These are phyloP conservation scores for Xyrauchen texanus DNA, from an alignment of 2,113 vertebrate genomes.

Conservation along the genomic window DNA sequence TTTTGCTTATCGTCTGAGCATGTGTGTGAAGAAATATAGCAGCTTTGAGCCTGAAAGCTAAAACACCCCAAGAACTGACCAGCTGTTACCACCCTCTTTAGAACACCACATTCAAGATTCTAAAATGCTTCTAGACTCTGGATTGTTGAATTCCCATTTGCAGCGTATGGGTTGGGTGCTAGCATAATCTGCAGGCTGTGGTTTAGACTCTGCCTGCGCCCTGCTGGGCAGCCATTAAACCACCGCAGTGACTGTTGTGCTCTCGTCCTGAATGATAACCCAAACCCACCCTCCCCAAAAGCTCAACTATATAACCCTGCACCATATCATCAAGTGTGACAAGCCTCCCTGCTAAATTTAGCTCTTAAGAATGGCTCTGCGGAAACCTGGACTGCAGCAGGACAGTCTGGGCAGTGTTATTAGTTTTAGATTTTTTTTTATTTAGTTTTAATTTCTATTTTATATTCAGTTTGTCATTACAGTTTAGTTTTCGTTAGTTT, in stretches of 20 bases:
- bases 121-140: too few species aligned
- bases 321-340: conserved; percentile 73
- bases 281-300: conserved; percentile 51
- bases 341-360: conserved; percentile 75
- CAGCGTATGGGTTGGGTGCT: too few species aligned
- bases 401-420: conserved; percentile 28
- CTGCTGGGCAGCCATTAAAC: conserved; percentile 10
- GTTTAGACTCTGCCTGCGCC: too few species aligned
- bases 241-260: conserved; percentile 71
- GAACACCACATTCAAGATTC: not conserved
- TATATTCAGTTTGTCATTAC: too few species aligned
- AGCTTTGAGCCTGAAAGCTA: too few species aligned
- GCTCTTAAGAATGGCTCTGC: conserved; percentile 68
- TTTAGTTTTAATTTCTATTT: too few species aligned
- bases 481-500: too few species aligned
- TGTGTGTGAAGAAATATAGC: too few species aligned
- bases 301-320: conserved; percentile 69
- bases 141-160: too few species aligned
- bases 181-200: too few species aligned
- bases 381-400: conserved; percentile 56
- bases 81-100: not conserved
- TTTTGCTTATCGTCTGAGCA: too few species aligned
- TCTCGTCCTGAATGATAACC: conserved; percentile 38
- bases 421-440: too few species aligned
- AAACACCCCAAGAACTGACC: not conserved